Base-by-base conservation (phyloP, 1,140 invertebrate species). In the Drosophila subobscura region DNA sequence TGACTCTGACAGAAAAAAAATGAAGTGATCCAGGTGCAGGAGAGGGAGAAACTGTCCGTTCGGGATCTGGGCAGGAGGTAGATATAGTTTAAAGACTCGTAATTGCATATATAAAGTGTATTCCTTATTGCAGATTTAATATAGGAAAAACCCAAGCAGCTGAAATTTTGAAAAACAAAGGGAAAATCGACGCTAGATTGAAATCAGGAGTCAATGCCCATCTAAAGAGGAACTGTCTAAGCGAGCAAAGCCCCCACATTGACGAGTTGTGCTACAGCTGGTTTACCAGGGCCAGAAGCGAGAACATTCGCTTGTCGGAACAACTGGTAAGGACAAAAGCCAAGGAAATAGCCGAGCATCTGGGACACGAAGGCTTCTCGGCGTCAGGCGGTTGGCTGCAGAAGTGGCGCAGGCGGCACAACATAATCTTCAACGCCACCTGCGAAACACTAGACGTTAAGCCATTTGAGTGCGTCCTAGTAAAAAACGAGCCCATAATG, bases 391-490 rank as follows among this genome's bases (percentile, higher is more conserved):
- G 51, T 5, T 70, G 66, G 66, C 51, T 70, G n/a, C 42, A 68
- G 8, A 70, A 70, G 44, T 70, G 66, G 66, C 63, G 51, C 4
- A 70, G 56, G 10, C 45, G 66, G 8, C 51, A 70, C 66, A 70
- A 70, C 33, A 37, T 70, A n/a, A 27, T 14, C 0, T 68, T 41
- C 20, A 42, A 49, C 37, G 23, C 27, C 0, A 6, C 42, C 8
- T 14, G 29, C 0, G 20, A 56, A 7, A 70, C 50, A 2, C 44
- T 70, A 33, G 64, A 47, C 3, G 4, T 56, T 0, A 29, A 16
- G 51, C 40, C 56, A n/a, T 56, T 70, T 8, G 65, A 68, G 14
- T 33, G 33, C 4, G 14, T 68, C 0, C 52, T 68, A 3, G 66
- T 70, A 1, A 70, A 70, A 14, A 56, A n/a, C 37, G 66, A 70